phyloP scores from a whole-genome alignment of 2,797 vertebrate species.

The Lagorchestes hirsutus region DNA sequence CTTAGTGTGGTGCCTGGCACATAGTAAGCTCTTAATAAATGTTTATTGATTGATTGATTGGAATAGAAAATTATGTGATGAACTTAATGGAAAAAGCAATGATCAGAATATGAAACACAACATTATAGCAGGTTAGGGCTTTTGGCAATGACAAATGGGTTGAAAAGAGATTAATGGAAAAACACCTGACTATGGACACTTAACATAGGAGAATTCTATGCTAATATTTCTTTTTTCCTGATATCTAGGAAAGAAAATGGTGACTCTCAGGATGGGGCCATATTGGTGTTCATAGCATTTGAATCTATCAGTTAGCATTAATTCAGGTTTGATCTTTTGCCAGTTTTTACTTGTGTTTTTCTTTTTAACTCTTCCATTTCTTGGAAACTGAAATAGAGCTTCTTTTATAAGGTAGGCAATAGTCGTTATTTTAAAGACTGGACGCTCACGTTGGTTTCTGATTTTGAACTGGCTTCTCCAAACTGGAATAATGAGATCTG shows the following conservation, averaged over 20 bases:
- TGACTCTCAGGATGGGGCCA: slow-evolving; percentile 33
- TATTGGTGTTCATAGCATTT: neutral
- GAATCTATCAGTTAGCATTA: neutral
- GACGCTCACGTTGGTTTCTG: slow-evolving; percentile 45
- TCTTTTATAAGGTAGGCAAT: slow-evolving; percentile 13
- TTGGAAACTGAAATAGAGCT: slow-evolving; percentile 26
- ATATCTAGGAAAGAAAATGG: slow-evolving; percentile 36
- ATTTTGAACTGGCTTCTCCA: slow-evolving; percentile 47
- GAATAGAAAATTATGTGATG: slow-evolving; percentile 36
- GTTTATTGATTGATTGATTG: neutral
- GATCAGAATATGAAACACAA: slow-evolving; percentile 57
- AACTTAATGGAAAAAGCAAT: slow-evolving; percentile 48
- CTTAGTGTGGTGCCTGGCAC: neutral
- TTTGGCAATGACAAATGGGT: slow-evolving; percentile 64
- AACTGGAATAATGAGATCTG: slow-evolving; percentile 2
- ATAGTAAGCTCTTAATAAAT: neutral
- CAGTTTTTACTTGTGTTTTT: slow-evolving; percentile 49
- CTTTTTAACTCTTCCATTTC: slow-evolving; percentile 16
- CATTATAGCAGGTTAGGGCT: slow-evolving; percentile 4
- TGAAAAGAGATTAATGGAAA: slow-evolving; percentile 55
- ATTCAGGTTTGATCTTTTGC: slow-evolving; percentile 40
- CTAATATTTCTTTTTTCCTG: slow-evolving; percentile 33
- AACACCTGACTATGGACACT: slow-evolving; percentile 55
- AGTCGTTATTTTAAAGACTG: slow-evolving; percentile 45
- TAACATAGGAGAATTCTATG: slow-evolving; percentile 60